Evolutionary conservation across 2,797 vertebrate species (phyloP), one percentile per base, ranked within the genome.

Genomic region (Arrhamphus sclerolepis): DNA sequence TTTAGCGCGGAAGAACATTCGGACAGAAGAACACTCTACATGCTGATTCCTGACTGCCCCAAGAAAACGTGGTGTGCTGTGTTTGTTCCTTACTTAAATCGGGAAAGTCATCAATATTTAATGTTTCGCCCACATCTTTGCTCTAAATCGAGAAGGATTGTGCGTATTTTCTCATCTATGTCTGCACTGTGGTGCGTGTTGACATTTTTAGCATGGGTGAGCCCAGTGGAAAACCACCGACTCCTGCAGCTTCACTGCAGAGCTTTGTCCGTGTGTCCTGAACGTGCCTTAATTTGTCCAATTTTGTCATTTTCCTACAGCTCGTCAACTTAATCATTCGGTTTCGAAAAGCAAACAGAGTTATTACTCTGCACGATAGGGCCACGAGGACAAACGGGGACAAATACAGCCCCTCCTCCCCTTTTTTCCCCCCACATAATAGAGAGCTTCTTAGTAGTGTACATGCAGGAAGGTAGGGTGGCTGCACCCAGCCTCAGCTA

Each of bases 131-230:
- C 4, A 24, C 6, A 39, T 38, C 10, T 41, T 51, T 62, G 8
- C 17, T 43, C 64, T 40, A 22, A 65, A 50, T 48, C 56, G 5
- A 50, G 48, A 40, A 26, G 26, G 46, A 41, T 43, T 41, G 4
- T 62, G 46, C 47, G 11, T 58, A 16, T 59, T 28, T 46, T 34
- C 44, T 34, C 28, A 13, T 46, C 22, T 47, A 13, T 49, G 38
- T 59, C 28, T 48, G 58, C 51, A 53, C 21, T 11, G 3, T 56
- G 48, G 22, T 51, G 40, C 46, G 63, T 19, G 31, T 6, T 2
- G 66, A 61, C 20, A 46, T 59, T 70, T 75, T 66, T 58, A 63
- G 66, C 24, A 11, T 60, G 69, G 72, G 65, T 1, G 46, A 24
- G 21, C 34, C 72, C 54, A 31, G 24, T 34, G 24, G 52, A 53